A percentile compares a stretch with the other conserved stretches of the same genome.
These are phyloP conservation scores for Eupithecia insigniata DNA, from an alignment of 2,888 invertebrate genomes.

Conservation along the genomic window DNA sequence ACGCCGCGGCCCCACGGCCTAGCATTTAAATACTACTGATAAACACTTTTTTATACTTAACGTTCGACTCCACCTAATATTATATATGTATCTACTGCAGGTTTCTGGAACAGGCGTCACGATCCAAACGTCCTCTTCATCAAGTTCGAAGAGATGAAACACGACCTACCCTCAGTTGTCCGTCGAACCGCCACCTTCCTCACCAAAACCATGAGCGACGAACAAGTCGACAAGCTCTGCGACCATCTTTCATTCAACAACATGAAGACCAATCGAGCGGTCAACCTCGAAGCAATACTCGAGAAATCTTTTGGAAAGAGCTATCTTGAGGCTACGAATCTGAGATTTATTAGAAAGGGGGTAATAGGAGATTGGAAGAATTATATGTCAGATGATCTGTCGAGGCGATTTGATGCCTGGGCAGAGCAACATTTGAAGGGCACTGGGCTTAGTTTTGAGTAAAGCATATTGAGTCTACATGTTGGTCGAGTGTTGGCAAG, in stretches of 20 bases:
- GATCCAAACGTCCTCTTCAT: conserved; percentile 90
- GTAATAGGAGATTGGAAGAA: conserved; percentile 92
- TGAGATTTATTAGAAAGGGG: conserved; percentile 90
- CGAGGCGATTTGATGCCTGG: conserved; percentile 89
- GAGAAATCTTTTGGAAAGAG: conserved; percentile 79
- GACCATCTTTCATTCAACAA: conserved; percentile 91
- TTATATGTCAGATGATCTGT: conserved; percentile 89
- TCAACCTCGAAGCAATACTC: conserved; percentile 88
- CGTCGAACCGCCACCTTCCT: conserved; percentile 89
- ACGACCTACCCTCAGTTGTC: conserved; percentile 87
- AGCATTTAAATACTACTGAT: too few species aligned
- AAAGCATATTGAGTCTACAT: neutral
- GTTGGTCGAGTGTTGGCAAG: neutral
- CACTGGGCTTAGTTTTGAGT: conserved; percentile 86
- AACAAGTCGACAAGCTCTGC: conserved; percentile 87
- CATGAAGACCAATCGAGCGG: conserved; percentile 92
- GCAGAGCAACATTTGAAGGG: conserved; percentile 85
- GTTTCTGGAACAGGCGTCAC: conserved; percentile 88
- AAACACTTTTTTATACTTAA: too few species aligned
- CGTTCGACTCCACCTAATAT: too few species aligned
- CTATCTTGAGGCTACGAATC: conserved; percentile 76
- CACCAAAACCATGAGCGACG: conserved; percentile 86
- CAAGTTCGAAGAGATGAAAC: conserved; percentile 93
- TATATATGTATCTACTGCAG: conserved; percentile 50
- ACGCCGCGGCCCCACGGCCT: too few species aligned